phyloP scores from a whole-genome alignment of 2,797 vertebrate genomes.

The Fundulus diaphanus region DNA sequence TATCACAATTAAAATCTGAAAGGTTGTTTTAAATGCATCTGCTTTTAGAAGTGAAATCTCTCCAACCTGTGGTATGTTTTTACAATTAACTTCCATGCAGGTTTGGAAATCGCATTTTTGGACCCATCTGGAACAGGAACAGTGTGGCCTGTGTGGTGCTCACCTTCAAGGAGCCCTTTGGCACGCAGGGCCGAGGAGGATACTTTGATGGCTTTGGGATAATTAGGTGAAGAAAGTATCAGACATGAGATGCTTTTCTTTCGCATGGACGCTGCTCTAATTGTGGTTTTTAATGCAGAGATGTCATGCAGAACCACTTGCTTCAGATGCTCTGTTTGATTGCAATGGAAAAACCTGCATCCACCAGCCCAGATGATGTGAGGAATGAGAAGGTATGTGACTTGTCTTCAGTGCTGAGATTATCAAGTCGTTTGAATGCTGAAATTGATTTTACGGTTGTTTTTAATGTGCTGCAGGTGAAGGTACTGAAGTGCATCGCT shows the following conservation, averaged over 20 bases:
- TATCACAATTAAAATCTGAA: too few species aligned
- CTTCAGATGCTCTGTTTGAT: conserved; percentile 94
- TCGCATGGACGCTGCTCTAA: background rate
- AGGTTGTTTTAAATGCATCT: too few species aligned
- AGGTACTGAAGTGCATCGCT: conserved; percentile 89
- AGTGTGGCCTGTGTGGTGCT: conserved; percentile 90
- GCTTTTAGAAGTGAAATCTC: background rate
- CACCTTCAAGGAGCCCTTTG: conserved; percentile 95
- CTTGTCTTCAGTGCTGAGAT: background rate
- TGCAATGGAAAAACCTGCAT: conserved; percentile 95
- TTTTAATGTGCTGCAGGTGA: conserved; percentile 82
- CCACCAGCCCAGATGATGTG: conserved; percentile 90
- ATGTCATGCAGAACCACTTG: conserved; percentile 97
- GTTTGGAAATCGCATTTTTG: conserved; percentile 94
- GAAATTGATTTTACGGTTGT: background rate
- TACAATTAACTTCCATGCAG: conserved; percentile 60
- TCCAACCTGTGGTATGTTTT: conserved; percentile 1
- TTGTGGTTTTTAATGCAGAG: conserved; percentile 72
- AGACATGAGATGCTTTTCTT: background rate
- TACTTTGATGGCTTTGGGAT: conserved; percentile 97
- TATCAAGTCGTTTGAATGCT: background rate
- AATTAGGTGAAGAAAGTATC: conserved; percentile 84
- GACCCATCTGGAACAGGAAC: conserved; percentile 93
- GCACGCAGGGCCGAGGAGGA: conserved; percentile 91
- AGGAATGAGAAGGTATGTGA: conserved; percentile 90